phyloP scores from a whole-genome alignment of 2,797 vertebrate species.

The Falco columbarius region DNA sequence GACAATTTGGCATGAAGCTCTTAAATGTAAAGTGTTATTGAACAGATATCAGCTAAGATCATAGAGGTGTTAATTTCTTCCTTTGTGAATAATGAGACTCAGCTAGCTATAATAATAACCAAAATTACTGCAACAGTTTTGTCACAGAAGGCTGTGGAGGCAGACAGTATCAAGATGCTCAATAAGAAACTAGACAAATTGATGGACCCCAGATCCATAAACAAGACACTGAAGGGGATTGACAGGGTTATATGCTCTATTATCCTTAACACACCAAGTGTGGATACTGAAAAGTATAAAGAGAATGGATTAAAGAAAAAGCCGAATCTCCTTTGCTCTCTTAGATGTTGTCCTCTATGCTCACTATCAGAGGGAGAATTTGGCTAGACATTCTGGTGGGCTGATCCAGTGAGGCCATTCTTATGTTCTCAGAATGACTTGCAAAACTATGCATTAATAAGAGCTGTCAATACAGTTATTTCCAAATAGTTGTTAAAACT shows the following conservation, averaged over 20 bases:
- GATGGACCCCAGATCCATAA: background rate
- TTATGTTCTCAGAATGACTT: background rate
- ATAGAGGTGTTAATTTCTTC: background rate
- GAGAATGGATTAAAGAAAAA: background rate
- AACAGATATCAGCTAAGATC: background rate
- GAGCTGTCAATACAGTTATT: background rate
- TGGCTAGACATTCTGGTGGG: background rate
- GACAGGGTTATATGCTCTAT: background rate
- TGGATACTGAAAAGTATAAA: background rate
- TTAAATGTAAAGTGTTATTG: background rate
- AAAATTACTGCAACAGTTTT: background rate
- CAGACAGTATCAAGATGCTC: background rate
- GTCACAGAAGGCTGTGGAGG: background rate
- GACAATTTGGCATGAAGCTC: background rate
- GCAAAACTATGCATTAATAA: background rate
- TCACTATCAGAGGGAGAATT: background rate
- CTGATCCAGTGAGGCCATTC: background rate
- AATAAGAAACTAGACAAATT: background rate
- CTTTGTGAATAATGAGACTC: background rate
- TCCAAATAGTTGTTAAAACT: background rate
- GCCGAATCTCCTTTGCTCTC: background rate
- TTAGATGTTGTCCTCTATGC: background rate
- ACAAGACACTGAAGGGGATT: background rate
- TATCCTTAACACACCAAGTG: background rate
- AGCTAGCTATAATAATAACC: background rate